phyloP scores from a whole-genome alignment of 35 echinoderm and acorn worm species.

The Apostichopus japonicus region DNA sequence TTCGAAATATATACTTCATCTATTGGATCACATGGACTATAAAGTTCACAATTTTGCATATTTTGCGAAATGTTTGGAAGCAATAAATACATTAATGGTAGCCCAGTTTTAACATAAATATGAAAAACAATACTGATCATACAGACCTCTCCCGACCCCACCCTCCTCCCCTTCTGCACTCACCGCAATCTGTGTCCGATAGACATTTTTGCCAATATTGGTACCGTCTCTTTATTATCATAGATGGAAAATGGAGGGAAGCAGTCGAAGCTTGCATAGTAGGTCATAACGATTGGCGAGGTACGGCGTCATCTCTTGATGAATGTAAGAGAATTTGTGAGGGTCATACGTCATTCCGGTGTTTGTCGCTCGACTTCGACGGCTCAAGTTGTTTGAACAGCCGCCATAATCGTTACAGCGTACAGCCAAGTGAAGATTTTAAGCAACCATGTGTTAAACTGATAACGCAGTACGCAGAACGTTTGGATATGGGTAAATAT shows the following conservation, averaged over 20 bases:
- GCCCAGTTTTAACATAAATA: too few species aligned
- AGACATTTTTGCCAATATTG: too few species aligned
- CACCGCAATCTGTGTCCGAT: too few species aligned
- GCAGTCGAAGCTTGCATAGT: background rate
- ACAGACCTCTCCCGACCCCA: too few species aligned
- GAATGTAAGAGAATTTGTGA: background rate
- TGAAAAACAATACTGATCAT: too few species aligned
- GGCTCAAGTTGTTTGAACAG: background rate
- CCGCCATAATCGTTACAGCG: background rate
- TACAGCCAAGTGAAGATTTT: background rate
- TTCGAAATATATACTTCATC: too few species aligned
- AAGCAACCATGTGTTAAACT: background rate
- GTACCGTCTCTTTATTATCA: background rate
- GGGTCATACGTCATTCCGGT: background rate
- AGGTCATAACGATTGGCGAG: conserved; percentile 6
- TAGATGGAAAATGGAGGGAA: background rate
- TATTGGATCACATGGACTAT: too few species aligned
- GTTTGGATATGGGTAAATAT: background rate
- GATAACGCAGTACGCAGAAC: background rate
- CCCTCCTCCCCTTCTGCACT: too few species aligned
- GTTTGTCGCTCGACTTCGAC: conserved; percentile 2
- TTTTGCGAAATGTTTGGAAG: too few species aligned
- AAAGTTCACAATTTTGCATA: too few species aligned
- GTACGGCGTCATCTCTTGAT: background rate
- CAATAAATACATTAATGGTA: too few species aligned